A percentile compares a stretch with the other conserved stretches of the same genome.
These are phyloP conservation scores for Tiliqua scincoides DNA, from an alignment of 2,113 vertebrate genomes.

Conservation along the genomic window DNA sequence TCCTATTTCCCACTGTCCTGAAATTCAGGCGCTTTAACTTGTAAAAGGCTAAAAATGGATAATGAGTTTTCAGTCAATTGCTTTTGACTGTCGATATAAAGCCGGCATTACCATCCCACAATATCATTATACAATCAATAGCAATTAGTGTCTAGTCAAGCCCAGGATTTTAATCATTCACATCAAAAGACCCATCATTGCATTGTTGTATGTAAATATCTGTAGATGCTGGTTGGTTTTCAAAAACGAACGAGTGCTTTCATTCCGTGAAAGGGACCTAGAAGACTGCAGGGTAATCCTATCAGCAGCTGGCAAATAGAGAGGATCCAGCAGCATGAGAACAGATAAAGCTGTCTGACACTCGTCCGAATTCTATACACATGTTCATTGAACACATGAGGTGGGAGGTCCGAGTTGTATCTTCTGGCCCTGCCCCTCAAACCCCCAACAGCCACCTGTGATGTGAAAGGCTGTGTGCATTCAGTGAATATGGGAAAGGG, in stretches of 20 bases:
- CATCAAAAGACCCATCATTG: constrained; percentile 72
- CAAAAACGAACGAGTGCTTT: constrained; percentile 60
- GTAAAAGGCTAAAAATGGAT: constrained; percentile 73
- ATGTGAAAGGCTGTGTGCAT: no score
- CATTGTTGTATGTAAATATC: constrained; percentile 74
- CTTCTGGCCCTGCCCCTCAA: no score
- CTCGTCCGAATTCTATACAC: no score
- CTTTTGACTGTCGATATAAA: constrained; percentile 75
- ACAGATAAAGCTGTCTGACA: neutral
- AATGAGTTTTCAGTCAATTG: constrained; percentile 75
- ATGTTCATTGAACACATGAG: no score
- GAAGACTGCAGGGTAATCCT: neutral
- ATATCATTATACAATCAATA: constrained; percentile 78
- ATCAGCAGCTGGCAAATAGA: neutral
- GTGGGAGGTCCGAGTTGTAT: no score
- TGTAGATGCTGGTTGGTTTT: constrained; percentile 52
- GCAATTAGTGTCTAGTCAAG: constrained; percentile 76
- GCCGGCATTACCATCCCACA: constrained; percentile 69
- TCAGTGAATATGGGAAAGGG: no score
- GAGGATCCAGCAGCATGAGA: neutral
- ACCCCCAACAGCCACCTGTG: no score
- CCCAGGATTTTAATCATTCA: constrained; percentile 74
- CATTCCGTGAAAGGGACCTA: constrained; percentile 26
- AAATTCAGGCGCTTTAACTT: constrained; percentile 64
- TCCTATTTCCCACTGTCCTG: constrained; percentile 41